Percentiles rank a stretch among this genome's conserved stretches.
Conservation (phyloP, 2,113 vertebrate species). For the Rhinolophus sinicus region DNA sequence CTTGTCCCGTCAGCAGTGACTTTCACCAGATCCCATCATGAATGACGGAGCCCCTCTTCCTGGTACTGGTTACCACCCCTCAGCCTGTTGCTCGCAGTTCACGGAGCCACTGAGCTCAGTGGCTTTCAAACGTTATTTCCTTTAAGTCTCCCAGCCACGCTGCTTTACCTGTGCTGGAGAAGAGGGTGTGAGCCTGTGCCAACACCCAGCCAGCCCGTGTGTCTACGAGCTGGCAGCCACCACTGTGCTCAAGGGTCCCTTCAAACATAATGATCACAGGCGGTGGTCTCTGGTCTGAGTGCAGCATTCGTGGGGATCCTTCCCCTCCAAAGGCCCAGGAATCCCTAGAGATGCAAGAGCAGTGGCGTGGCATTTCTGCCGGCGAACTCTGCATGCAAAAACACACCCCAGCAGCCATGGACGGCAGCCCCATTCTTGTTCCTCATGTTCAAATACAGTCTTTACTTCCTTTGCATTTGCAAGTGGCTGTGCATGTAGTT, state of each 20-base stretch:
- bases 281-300: background rate
- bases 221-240: background rate
- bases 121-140: background rate
- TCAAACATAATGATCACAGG: fast-evolving
- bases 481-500: background rate
- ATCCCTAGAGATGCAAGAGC: background rate
- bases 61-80: background rate
- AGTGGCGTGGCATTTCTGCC: background rate
- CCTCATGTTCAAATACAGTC: background rate
- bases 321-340: background rate
- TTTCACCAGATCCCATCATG: background rate
- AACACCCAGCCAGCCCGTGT: background rate
- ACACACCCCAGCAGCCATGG: fast-evolving
- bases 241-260: background rate
- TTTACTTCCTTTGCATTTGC: background rate
- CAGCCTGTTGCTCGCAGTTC: background rate
- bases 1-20: background rate
- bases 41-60: background rate
- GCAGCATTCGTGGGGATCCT: background rate
- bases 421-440: background rate
- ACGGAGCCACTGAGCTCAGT: background rate
- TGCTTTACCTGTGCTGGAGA: background rate
- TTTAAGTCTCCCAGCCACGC: background rate
- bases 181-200: too few relatives aligned
- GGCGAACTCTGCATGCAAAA: fast-evolving